These are phyloP conservation scores for Acyrthosiphon pisum DNA, from an alignment of 1,140 invertebrate genomes.

Conservation along the genomic window DNA sequence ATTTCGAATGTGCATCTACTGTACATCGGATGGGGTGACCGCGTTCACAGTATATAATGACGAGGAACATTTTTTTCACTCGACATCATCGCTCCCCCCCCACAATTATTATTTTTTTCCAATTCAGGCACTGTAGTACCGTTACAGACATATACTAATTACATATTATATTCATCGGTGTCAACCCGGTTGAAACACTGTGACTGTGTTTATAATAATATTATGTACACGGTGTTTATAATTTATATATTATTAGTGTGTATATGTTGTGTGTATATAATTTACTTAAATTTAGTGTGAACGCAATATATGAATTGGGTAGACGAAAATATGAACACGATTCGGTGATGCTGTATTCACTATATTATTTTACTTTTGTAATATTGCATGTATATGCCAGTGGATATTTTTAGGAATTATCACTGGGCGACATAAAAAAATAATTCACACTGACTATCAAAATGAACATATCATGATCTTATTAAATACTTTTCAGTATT, in stretches of 20 bases:
- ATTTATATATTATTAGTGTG: not conserved
- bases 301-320: not conserved
- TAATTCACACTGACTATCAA: no score
- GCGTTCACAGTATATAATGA: not conserved
- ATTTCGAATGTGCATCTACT: not conserved
- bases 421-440: no score
- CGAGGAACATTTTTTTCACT: not conserved
- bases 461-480: no score
- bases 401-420: no score
- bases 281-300: not conserved
- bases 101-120: not conserved
- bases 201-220: not conserved
- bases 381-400: not conserved
- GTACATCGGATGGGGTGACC: not conserved
- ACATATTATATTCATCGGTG: not conserved
- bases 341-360: no score
- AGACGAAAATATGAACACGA: not conserved
- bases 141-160: not conserved
- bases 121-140: not conserved
- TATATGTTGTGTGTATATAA: no score
- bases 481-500: no score
- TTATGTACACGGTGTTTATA: not conserved
- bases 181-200: not conserved
- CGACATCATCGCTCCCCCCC: not conserved
- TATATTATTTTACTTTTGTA: not conserved